A percentile compares a stretch with the other conserved stretches of the same genome.
Conservation (phyloP, 2,797 vertebrate genomes). For the Nasua narica region DNA sequence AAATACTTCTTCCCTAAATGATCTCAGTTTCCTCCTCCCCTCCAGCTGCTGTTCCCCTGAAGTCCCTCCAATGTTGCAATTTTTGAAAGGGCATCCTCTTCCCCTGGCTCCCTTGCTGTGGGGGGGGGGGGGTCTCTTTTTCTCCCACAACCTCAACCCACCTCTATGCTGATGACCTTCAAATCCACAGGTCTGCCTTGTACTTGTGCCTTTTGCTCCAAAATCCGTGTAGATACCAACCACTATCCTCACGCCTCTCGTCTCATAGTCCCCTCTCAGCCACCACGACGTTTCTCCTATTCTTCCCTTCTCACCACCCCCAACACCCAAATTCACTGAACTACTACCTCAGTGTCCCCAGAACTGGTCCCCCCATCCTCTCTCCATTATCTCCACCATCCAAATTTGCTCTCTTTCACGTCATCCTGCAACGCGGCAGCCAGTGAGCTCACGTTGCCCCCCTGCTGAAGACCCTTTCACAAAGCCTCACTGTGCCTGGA, state of each 20-base stretch:
- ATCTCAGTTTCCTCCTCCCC: neutral
- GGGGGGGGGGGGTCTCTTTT: neutral
- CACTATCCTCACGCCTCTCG: neutral
- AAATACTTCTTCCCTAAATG: neutral
- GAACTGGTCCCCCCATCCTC: neutral
- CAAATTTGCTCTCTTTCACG: neutral
- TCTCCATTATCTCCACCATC: neutral
- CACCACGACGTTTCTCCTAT: neutral
- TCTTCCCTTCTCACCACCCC: neutral
- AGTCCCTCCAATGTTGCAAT: neutral
- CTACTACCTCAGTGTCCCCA: neutral
- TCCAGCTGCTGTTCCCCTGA: neutral
- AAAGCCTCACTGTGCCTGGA: neutral
- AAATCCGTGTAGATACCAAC: neutral
- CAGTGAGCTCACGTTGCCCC: neutral
- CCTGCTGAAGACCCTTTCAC: neutral
- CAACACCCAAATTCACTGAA: neutral
- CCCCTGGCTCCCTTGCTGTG: neutral
- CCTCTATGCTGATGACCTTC: neutral
- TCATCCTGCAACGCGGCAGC: neutral
- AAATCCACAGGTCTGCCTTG: neutral
- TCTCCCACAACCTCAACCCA: neutral
- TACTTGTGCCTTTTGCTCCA: neutral
- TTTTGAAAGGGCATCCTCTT: neutral
- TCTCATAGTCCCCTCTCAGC: neutral